A percentile compares a stretch with the other conserved stretches of the same genome.
phyloP scores from a whole-genome alignment of 2,888 invertebrate species.

The Netelia fuscicornis region DNA sequence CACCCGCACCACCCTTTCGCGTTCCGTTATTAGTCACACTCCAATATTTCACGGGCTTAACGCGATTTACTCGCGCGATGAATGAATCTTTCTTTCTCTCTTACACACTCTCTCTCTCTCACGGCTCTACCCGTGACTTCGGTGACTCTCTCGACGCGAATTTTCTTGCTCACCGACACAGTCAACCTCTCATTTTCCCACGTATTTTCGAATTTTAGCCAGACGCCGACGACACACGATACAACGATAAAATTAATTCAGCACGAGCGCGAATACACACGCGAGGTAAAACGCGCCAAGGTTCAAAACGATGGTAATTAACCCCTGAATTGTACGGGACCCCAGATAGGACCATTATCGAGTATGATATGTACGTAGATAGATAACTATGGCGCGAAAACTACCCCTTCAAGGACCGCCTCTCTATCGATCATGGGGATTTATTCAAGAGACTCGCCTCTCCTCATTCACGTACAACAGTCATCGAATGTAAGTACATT shows the following conservation, averaged over 20 bases:
- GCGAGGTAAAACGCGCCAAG: constrained; percentile 58
- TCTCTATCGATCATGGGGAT: constrained; percentile 75
- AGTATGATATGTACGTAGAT: constrained; percentile 69
- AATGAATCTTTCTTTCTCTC: constrained; percentile 17
- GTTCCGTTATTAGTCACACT: constrained; percentile 72
- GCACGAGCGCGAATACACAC: constrained; percentile 44
- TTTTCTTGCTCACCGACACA: constrained; percentile 30
- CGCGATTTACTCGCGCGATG: constrained; percentile 60
- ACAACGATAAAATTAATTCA: constrained; percentile 67
- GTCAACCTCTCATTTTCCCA: constrained; percentile 35
- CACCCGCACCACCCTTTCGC: constrained; percentile 1
- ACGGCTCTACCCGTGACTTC: not conserved
- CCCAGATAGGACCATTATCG: constrained; percentile 80
- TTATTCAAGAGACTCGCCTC: constrained; percentile 77
- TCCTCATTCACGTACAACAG: not conserved
- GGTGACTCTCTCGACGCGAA: constrained; percentile 29
- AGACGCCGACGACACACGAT: constrained; percentile 57
- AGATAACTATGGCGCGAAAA: constrained; percentile 42
- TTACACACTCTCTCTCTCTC: not conserved
- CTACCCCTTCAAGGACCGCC: constrained; percentile 74
- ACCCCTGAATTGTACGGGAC: constrained; percentile 78
- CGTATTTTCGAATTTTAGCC: constrained; percentile 59
- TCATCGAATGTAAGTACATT: not conserved
- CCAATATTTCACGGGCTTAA: constrained; percentile 68
- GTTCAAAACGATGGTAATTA: constrained; percentile 81